Conservation (phyloP, 2,797 vertebrate species). For the Holocentrus rufus region DNA sequence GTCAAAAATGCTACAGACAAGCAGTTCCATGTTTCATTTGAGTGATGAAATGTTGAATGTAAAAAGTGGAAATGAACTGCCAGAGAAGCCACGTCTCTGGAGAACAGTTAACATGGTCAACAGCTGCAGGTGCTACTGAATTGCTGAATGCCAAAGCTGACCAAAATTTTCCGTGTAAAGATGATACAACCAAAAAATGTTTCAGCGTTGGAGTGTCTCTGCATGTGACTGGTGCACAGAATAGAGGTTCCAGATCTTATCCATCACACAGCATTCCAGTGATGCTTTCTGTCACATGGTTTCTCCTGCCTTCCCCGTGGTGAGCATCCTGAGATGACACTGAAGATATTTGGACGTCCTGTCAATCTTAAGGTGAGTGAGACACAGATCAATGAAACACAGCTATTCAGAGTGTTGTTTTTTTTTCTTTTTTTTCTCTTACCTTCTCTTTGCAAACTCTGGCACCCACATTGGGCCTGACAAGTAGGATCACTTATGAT, state of each 20-base stretch:
- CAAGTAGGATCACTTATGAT: neutral
- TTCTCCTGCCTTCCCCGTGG: neutral
- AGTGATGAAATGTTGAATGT: too few species aligned
- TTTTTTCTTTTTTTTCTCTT: slow-evolving; percentile 12
- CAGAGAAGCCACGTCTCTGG: too few species aligned
- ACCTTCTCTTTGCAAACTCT: neutral
- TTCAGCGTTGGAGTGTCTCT: slow-evolving; percentile 3
- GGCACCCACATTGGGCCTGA: neutral
- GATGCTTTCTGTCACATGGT: slow-evolving; percentile 63
- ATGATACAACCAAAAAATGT: slow-evolving; percentile 10
- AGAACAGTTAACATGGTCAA: neutral
- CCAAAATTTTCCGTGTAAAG: too few species aligned
- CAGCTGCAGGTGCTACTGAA: neutral
- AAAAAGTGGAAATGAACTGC: too few species aligned
- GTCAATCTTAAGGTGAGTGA: slow-evolving; percentile 52
- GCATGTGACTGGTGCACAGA: slow-evolving; percentile 68
- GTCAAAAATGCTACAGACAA: too few species aligned
- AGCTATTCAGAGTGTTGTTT: slow-evolving; percentile 49
- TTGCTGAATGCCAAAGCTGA: neutral
- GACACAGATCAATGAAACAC: slow-evolving; percentile 36
- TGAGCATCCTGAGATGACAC: slow-evolving; percentile 29
- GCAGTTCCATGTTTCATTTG: too few species aligned
- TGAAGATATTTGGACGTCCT: slow-evolving; percentile 55
- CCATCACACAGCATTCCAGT: slow-evolving; percentile 54
- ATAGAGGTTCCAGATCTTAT: slow-evolving; percentile 69